Percentiles rank a stretch among this genome's conserved stretches.
Conservation (phyloP, 2,113 vertebrate species). For the Pelusios castaneus region DNA sequence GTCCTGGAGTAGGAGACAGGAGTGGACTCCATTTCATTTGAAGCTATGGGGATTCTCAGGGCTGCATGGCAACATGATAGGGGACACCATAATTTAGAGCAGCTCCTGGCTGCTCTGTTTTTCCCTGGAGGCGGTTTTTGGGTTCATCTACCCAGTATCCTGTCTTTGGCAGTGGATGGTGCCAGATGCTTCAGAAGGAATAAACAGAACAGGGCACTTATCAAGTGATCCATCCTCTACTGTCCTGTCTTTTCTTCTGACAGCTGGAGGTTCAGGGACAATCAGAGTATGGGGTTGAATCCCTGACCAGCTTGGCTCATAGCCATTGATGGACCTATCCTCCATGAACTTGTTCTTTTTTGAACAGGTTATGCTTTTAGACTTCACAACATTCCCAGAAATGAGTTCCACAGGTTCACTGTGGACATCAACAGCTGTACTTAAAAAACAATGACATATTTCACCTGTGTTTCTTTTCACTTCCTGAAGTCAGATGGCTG, state of each 20-base stretch:
- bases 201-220: not conserved
- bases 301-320: not conserved
- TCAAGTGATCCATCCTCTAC: not conserved
- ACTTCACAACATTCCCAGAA: not conserved
- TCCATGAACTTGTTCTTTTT: not conserved
- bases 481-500: conserved; percentile 97
- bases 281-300: not conserved
- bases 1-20: not conserved
- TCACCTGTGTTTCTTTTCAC: conserved; percentile 97
- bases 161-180: not conserved
- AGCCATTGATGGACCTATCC: not conserved
- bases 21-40: not conserved
- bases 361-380: not conserved
- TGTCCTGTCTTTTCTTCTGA: not conserved
- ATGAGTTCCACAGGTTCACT: not conserved
- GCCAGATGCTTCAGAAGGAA: not conserved
- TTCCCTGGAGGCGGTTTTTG: not conserved
- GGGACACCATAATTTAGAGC: not conserved
- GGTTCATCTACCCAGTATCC: not conserved
- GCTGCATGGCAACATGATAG: not conserved
- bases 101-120: not conserved
- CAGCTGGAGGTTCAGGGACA: not conserved
- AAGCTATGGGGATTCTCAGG: not conserved
- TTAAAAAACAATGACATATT: not conserved
- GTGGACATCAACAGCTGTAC: not conserved